Base-by-base conservation (phyloP, 2,888 invertebrate species). In the Erebia ligea region DNA sequence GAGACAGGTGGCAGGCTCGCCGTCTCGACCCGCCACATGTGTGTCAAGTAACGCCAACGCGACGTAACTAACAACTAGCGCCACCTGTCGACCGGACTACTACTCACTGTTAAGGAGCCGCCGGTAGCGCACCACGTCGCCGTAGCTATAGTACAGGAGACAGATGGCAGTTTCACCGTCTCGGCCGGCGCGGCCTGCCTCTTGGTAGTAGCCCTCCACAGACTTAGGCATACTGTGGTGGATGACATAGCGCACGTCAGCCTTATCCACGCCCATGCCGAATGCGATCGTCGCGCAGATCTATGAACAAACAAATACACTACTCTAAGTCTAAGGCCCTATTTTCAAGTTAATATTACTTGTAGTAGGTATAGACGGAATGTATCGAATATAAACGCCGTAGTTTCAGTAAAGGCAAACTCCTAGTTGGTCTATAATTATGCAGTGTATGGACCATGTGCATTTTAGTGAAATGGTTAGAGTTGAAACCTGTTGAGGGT, bases 201-300 rank as follows among this genome's bases (percentile, higher is more conserved):
- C 99, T 88, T 99, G 99, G 92, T 99, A 99, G 87, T 98, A 99
- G 0, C 98, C 98, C 89, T 99, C 99, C 78, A 99, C 96, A 0
- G 98, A 98, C 92, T 98, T 98, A 50, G 99, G 98, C 82, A 99
- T 84, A 4, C 98, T 97, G 88, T 97, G 97, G 88, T 99, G 99
- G 69, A 99, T 95, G 2, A 99, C 99, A 91, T 96, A 99, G 2
- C 99, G 96, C 11, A 99, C 97, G 93, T 99, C 98, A 1, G 99
- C 98, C 84, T 99, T 99, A 91, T 99, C 99, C 73, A 99, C 99
- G 19, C 99, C 99, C 99, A 99, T 99, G 45, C 98, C 98, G 93
- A 99, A 99, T 0, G 99, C 99, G 80, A 99, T 97, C 0, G 99
- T 99, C 0, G 99, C 99, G 82, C 99, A 99, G 68, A 99, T 97